Base-by-base conservation (phyloP, 2,888 invertebrate species). In the Idaea dimidiata region DNA sequence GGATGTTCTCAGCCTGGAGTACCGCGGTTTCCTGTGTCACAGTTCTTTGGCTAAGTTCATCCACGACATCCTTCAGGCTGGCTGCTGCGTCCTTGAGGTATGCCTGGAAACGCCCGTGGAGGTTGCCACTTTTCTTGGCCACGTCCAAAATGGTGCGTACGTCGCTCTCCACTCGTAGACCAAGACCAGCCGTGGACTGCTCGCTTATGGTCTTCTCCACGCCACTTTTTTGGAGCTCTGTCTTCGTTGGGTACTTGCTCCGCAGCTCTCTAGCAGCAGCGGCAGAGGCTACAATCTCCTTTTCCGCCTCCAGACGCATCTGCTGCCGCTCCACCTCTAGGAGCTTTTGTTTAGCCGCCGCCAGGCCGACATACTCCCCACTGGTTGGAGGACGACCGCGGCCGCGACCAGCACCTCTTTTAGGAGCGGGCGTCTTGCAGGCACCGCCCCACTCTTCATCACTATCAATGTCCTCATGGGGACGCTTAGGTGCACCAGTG, bases 71-170 rank as follows among this genome's bases (percentile, higher is more conserved):
- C 16, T 31, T 61, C 16, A 61, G 54, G 2, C 24, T 16, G 1
- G n/a, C 54, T 6, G 54, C 54, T 1, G 61, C 33, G 4, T 61
- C 58, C 6, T 61, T 61, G 1, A 61, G 32, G 58, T 17, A 58
- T 10, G 54, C 24, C 7, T 16, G 8, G 7, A 43, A 59, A 1
- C 56, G 56, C 0, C 62, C 62, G 6, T 62, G 59, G 2, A 62
- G 43, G 17, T 59, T 57, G 1, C 31, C 17, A 1, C 57, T 58
- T 17, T 24, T 61, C 0, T 6, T 16, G 14, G 61, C 61, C 10
- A 61, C 54, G 0, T 16, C 8, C 0, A n/a, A 5, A 10, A 58
- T 61, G 0, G 32, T 53, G 2, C 54, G 58, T 14, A 53, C 16
- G 31, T 43, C 6, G 6, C 43, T 14, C 43, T 8, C n/a, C 7